A percentile compares a stretch with the other conserved stretches of the same genome.
These are phyloP conservation scores for Clarias fuscus DNA, from an alignment of 2,797 vertebrate genomes.

Conservation along the genomic window DNA sequence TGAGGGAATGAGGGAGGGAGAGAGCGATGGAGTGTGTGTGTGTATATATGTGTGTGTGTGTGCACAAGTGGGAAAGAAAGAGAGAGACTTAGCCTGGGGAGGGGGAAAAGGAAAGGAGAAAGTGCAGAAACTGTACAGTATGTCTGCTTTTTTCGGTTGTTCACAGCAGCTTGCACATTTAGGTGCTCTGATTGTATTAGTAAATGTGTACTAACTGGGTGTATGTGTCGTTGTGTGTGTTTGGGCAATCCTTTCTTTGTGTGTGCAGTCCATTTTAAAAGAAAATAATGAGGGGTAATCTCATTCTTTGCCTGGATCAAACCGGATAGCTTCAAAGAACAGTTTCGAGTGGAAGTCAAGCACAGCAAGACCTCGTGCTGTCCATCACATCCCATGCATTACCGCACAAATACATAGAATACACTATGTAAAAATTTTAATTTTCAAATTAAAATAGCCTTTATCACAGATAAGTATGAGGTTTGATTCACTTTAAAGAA, in stretches of 20 bases:
- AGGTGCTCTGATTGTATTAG: neutral
- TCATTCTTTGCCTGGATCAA: conserved; percentile 35
- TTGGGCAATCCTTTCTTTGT: conserved; percentile 18
- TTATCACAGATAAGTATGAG: neutral
- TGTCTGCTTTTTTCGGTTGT: conserved; percentile 39
- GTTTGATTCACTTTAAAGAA: neutral
- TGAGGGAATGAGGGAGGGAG: conserved; percentile 46
- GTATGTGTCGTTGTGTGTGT: neutral
- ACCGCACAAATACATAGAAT: neutral
- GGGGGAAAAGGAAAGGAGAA: conserved; percentile 61
- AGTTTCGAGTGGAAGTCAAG: conserved; percentile 25
- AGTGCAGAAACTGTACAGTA: conserved; percentile 42
- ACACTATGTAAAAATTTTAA: too few relatives aligned
- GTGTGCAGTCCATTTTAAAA: conserved; percentile 43
- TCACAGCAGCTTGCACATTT: neutral
- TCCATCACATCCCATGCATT: neutral
- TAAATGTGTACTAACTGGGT: conserved; percentile 10
- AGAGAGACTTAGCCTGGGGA: conserved; percentile 67
- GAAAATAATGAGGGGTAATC: conserved; percentile 47
- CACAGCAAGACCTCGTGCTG: conserved; percentile 28
- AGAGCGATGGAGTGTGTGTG: conserved; percentile 45
- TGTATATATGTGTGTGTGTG: too few relatives aligned
- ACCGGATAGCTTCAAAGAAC: conserved; percentile 45
- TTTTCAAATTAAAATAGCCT: neutral
- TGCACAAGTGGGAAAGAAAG: conserved; percentile 31